Evolutionary conservation across 2,113 vertebrate species (phyloP).

Genomic region (Acinonyx jubatus): DNA sequence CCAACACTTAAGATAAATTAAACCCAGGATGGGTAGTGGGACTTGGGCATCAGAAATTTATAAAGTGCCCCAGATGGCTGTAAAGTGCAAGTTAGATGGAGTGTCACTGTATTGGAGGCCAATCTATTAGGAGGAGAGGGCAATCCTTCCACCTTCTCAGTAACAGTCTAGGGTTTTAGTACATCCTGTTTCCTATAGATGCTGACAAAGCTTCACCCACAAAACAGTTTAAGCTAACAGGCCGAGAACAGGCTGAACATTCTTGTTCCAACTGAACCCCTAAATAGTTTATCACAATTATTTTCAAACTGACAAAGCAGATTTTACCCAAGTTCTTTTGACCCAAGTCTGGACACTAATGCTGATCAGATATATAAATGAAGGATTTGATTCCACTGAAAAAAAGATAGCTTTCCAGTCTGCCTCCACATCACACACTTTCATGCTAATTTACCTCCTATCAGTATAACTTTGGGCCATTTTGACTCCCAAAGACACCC

Average conservation of each 20-base stretch:
- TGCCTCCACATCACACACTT: neutral
- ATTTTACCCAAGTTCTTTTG: neutral
- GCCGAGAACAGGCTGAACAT: neutral
- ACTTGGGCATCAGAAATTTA: neutral
- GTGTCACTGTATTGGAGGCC: neutral
- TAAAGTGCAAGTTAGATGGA: neutral
- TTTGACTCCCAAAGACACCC: conserved; percentile 56
- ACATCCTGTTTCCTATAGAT: neutral
- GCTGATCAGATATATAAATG: neutral
- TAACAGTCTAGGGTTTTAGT: neutral
- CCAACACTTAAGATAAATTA: neutral
- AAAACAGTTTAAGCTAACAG: neutral
- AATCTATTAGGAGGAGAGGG: neutral
- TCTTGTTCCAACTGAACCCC: neutral
- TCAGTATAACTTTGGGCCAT: conserved; percentile 29
- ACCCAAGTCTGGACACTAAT: neutral
- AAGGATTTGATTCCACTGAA: neutral
- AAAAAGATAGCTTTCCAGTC: neutral
- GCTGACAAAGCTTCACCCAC: neutral
- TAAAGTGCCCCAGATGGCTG: neutral
- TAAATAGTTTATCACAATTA: conserved; percentile 8
- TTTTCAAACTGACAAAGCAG: neutral
- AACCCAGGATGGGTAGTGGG: neutral
- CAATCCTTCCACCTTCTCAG: neutral
- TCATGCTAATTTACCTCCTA: conserved; percentile 30